These are phyloP conservation scores for Acropora yongei DNA, from an alignment of 64 coral and sea anemone genomes.

Conservation along the genomic window DNA sequence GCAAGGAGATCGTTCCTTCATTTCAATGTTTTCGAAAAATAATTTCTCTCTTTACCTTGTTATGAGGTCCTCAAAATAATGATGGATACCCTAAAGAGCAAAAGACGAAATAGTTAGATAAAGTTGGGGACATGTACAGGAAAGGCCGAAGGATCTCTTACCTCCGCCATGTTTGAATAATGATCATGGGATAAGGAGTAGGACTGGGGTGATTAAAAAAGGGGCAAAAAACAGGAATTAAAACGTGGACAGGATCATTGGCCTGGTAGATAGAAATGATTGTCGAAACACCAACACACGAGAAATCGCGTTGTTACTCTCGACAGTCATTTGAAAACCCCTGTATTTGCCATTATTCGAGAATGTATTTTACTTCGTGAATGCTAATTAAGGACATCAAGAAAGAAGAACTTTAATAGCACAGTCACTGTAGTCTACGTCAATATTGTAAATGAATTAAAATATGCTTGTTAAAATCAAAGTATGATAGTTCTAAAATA, in stretches of 20 bases:
- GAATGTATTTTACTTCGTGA: background rate
- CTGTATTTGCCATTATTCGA: no score
- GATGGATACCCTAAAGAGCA: constrained; percentile 63
- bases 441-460: constrained; percentile 24
- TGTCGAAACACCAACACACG: no score
- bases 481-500: no score
- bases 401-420: background rate
- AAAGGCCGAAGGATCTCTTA: background rate
- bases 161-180: constrained; percentile 23
- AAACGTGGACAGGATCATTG: no score
- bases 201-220: no score
- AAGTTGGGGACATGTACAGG: background rate
- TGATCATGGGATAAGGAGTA: background rate
- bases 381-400: background rate
- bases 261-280: no score
- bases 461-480: no score
- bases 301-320: no score
- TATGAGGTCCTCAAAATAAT: constrained; percentile 82
- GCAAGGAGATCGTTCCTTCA: no score
- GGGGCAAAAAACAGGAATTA: no score
- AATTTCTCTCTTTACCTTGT: constrained; percentile 36
- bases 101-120: background rate
- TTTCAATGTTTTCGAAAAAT: background rate
- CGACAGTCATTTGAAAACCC: no score
- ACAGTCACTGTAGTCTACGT: constrained; percentile 42